phyloP scores from a whole-genome alignment of 2,113 vertebrate genomes.

The Rhabdomys dilectus region DNA sequence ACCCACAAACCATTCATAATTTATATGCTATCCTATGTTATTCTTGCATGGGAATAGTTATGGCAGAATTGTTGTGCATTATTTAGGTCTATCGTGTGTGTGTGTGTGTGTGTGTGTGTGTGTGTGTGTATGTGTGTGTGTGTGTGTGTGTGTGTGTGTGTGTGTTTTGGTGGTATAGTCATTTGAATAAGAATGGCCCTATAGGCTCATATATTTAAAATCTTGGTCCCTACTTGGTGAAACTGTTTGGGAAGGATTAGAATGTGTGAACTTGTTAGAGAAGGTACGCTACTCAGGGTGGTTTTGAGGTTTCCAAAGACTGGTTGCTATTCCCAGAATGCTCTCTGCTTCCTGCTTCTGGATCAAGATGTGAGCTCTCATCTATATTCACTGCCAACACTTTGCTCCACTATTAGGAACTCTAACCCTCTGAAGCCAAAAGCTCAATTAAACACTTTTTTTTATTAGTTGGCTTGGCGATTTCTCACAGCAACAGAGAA shows the following conservation, averaged over 20 bases:
- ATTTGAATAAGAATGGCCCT: neutral
- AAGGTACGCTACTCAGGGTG: accelerated
- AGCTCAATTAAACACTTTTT: neutral
- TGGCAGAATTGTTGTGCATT: neutral
- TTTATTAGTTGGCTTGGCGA: neutral
- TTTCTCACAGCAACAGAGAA: neutral
- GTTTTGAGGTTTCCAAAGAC: neutral
- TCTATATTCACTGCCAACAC: neutral
- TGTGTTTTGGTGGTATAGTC: neutral
- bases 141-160: neutral
- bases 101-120: neutral
- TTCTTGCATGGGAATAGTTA: neutral
- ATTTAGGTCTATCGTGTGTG: neutral
- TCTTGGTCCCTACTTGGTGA: neutral
- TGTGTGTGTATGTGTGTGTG: neutral
- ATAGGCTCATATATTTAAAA: neutral
- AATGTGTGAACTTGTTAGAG: neutral
- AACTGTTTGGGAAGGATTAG: neutral
- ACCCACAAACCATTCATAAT: neutral
- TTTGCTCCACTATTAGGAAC: neutral
- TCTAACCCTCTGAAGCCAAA: neutral
- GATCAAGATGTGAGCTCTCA: neutral
- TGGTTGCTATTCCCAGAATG: neutral
- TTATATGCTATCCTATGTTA: neutral
- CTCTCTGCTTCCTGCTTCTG: neutral